A percentile compares a stretch with the other conserved stretches of the same genome.
These are phyloP conservation scores for Limenitis camilla DNA, from an alignment of 2,888 invertebrate species.

Conservation along the genomic window DNA sequence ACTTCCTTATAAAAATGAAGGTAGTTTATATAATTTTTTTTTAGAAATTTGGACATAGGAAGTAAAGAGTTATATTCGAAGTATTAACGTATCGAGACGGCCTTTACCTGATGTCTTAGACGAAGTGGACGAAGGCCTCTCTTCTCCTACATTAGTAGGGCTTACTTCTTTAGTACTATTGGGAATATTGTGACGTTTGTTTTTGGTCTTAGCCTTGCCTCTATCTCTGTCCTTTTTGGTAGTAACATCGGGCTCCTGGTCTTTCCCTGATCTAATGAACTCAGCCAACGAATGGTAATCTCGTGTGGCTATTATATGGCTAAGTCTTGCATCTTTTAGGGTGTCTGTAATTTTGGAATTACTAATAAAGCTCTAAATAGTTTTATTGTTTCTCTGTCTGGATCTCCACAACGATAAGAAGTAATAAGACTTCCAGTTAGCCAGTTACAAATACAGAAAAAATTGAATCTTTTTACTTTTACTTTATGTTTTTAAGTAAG, in stretches of 20 bases:
- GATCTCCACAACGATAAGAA: no score
- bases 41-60: no score
- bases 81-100: neutral
- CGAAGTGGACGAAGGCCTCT: constrained; percentile 4
- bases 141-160: neutral
- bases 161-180: constrained; percentile 1
- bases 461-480: no score
- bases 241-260: constrained; percentile 5
- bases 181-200: neutral
- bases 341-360: constrained; percentile 12
- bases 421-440: no score
- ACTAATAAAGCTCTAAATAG: no score
- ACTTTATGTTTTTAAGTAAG: no score
- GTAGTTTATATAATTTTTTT: no score
- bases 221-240: constrained; percentile 4
- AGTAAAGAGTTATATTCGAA: no score
- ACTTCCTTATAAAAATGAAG: no score
- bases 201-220: constrained; percentile 4
- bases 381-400: no score
- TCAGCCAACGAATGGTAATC: constrained; percentile 14
- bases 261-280: constrained; percentile 10
- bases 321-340: constrained; percentile 9
- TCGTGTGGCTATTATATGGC: constrained; percentile 11
- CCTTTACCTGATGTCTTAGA: constrained; percentile 1
- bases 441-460: no score